Conservation (phyloP, 1,140 invertebrate species). For the Calliphora vicina region DNA sequence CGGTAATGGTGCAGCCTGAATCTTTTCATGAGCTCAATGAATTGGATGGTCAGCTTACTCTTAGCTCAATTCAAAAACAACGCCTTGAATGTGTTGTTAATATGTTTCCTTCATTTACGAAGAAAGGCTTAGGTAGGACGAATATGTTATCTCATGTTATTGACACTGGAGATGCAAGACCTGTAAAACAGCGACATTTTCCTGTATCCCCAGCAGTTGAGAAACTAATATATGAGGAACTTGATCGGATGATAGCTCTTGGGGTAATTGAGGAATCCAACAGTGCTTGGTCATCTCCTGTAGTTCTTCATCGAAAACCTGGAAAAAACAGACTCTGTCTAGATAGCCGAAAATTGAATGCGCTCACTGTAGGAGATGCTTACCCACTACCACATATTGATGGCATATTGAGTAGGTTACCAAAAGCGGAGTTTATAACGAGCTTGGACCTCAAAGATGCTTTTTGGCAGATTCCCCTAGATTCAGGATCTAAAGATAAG, state of each 20-base stretch:
- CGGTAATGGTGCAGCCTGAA: too few species aligned
- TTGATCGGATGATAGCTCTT: slow-evolving; percentile 20
- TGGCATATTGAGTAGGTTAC: slow-evolving; percentile 35
- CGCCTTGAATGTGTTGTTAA: background rate
- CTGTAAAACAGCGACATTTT: slow-evolving; percentile 35
- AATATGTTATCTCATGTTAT: background rate
- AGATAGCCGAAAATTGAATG: slow-evolving; percentile 27
- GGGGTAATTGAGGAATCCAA: slow-evolving; percentile 40
- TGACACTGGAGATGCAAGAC: background rate
- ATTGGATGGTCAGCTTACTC: too few species aligned
- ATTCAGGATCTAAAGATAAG: slow-evolving; percentile 19
- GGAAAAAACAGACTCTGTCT: slow-evolving; percentile 36
- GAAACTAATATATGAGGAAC: slow-evolving; percentile 39
- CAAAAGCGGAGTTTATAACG: slow-evolving; percentile 36
- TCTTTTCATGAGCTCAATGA: too few species aligned
- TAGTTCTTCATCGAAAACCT: slow-evolving; percentile 24
- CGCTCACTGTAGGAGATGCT: slow-evolving; percentile 29
- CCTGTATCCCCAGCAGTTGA: background rate
- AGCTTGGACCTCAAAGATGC: slow-evolving; percentile 22
- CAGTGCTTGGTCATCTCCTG: slow-evolving; percentile 39
- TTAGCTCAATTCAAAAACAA: background rate
- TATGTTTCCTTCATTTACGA: slow-evolving; percentile 13
- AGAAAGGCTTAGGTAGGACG: background rate
- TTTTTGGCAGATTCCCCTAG: slow-evolving; percentile 36
- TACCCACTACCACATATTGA: slow-evolving; percentile 38